Conservation (phyloP, 2,888 invertebrate genomes). For the Rhopalosiphum nymphaeae region DNA sequence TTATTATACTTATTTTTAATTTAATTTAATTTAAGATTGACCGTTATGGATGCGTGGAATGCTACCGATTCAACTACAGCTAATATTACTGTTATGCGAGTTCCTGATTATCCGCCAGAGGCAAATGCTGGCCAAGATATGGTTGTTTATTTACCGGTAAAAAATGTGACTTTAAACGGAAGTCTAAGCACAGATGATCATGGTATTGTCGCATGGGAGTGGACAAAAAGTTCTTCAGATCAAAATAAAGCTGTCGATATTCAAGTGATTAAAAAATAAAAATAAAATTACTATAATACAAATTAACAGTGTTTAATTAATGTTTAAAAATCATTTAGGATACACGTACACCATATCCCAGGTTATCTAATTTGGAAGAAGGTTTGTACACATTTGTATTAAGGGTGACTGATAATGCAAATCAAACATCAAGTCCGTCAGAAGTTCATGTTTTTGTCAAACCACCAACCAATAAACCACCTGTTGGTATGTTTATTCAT, state of each 20-base stretch:
- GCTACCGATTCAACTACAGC: constrained; percentile 88
- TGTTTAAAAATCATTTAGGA: constrained; percentile 74
- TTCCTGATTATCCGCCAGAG: constrained; percentile 94
- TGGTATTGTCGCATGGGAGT: constrained; percentile 93
- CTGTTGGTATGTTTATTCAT: constrained; percentile 74
- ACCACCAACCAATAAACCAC: constrained; percentile 87
- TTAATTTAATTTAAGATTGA: constrained; percentile 73
- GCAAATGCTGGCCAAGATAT: constrained; percentile 94
- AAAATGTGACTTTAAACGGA: constrained; percentile 87
- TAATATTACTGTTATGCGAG: constrained; percentile 85
- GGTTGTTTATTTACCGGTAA: constrained; percentile 90
- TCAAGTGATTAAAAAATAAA: constrained; percentile 72
- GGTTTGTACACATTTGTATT: constrained; percentile 94
- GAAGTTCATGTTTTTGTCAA: constrained; percentile 94
- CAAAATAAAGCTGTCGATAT: constrained; percentile 94
- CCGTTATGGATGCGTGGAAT: constrained; percentile 92
- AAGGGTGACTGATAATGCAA: constrained; percentile 92
- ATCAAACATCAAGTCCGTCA: constrained; percentile 84
- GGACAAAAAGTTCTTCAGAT: constrained; percentile 87
- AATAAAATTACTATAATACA: background rate
- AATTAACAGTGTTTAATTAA: background rate
- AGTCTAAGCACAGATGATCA: constrained; percentile 93
- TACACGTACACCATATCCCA: constrained; percentile 89
- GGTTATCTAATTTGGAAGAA: constrained; percentile 90
- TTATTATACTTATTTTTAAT: background rate